Conservation (phyloP, 2,888 invertebrate species). For the Chymomyza caudatula region DNA sequence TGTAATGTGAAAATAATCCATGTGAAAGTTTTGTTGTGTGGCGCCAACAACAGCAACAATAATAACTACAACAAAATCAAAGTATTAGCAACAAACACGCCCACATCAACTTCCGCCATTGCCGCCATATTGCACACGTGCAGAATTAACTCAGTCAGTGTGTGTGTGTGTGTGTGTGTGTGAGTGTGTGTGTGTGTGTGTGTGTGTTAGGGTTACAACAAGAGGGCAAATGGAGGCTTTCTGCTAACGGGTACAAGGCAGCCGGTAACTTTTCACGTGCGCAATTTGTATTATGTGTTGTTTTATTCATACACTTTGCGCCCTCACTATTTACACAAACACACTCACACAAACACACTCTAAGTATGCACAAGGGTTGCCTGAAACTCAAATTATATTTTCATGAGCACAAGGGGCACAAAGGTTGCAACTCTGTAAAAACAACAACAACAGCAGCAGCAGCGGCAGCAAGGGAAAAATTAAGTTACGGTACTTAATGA, state of each 20-base stretch:
- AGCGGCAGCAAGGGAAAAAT: constrained; percentile 25
- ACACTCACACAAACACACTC: background rate
- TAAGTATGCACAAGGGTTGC: background rate
- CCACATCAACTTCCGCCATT: constrained; percentile 40
- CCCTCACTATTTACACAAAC: constrained; percentile 37
- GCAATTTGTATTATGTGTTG: constrained; percentile 42
- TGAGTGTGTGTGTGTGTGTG: background rate
- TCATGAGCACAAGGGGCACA: constrained; percentile 39
- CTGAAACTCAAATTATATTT: constrained; percentile 57
- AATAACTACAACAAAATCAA: constrained; percentile 46
- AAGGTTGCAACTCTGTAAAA: background rate
- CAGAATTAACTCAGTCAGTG: background rate
- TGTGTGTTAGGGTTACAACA: background rate
- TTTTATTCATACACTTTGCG: constrained; percentile 53
- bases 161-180: background rate
- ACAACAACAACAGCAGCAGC: background rate
- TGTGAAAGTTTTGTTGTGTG: constrained; percentile 31
- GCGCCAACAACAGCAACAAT: constrained; percentile 1
- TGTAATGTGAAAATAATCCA: constrained; percentile 68
- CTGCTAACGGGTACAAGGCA: constrained; percentile 9
- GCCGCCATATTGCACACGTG: constrained; percentile 37
- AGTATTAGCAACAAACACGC: constrained; percentile 57
- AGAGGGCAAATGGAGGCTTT: background rate
- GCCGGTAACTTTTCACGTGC: constrained; percentile 42
- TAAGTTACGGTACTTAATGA: constrained; percentile 69